These are phyloP conservation scores for Pithys albifrons DNA, from an alignment of 2,113 vertebrate species.

Conservation along the genomic window DNA sequence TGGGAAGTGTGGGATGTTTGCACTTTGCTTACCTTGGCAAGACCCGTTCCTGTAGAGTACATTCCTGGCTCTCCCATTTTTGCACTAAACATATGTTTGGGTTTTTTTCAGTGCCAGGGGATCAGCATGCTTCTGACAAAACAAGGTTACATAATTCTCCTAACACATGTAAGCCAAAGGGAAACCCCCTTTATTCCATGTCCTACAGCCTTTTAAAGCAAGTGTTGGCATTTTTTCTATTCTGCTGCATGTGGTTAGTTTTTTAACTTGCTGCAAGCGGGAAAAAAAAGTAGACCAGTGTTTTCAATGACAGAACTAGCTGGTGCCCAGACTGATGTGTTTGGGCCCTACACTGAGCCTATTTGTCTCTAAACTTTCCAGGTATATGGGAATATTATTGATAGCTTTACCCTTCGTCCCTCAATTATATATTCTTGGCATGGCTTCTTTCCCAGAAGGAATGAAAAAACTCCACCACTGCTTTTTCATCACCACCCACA, in stretches of 20 bases:
- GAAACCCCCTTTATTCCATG: neutral
- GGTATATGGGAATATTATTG: neutral
- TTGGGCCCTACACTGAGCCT: neutral
- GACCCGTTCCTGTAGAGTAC: neutral
- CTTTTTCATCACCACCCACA: neutral
- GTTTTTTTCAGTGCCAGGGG: neutral
- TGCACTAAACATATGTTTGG: neutral
- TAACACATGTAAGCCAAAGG: neutral
- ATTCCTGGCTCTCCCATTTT: slow-evolving; percentile 6
- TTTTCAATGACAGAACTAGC: neutral
- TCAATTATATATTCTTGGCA: neutral
- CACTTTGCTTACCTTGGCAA: slow-evolving; percentile 35
- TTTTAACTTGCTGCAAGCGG: neutral
- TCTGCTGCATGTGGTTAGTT: neutral
- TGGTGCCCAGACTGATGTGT: neutral
- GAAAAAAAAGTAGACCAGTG: neutral
- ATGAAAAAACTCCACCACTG: neutral
- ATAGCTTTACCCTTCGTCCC: neutral
- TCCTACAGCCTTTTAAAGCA: neutral
- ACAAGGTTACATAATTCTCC: neutral
- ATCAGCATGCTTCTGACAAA: neutral
- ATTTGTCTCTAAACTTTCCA: neutral
- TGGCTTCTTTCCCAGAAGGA: neutral
- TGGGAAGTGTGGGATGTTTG: slow-evolving; percentile 43
- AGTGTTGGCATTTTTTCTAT: neutral